Base-by-base conservation (phyloP, 2,113 vertebrate genomes). In the Triplophysa rosa region DNA sequence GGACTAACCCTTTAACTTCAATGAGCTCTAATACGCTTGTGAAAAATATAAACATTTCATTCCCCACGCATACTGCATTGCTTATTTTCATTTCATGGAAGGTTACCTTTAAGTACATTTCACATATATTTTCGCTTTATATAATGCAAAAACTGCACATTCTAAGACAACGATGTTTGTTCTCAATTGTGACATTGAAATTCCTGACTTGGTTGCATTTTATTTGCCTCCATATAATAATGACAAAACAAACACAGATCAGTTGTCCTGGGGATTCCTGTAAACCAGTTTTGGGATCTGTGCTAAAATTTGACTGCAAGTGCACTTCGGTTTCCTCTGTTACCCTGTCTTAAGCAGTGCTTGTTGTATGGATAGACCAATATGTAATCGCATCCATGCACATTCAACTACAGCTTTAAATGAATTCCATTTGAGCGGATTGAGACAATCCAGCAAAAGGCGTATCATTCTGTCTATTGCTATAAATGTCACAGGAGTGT, bases 281-380 rank as follows among this genome's bases (percentile, higher is more conserved):
- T 54, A 77, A 77, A 65, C 45, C 62, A 54, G 17, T 69, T 77
- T 40, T 29, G 8, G 26, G 54, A 81, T 52, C 29, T 73, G 26
- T 33, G 16, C 7, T 59, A 67, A 62, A 47, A 33, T 61, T 56
- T 56, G 58, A 61, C 61, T 73, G 12, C 83, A 90, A 91, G 87
- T 89, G 87, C 87, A 91, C 88, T 89, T 92, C 52, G 83, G 86
- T 86, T 82, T 87, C 52, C 45, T 80, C 16, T n/a, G 12, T 33
- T 72, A 79, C 47, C 45, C n/a, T 49, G 21, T 68, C 42, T 64
- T 54, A 42, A 80, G 24, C 62, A 62, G 37, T 24, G 59, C 72
- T 49, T 29, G 37, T 58, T 58, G 21, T 66, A 14, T 45, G 52
- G 19, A 40, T 80, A 23, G 52, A 73, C 37, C n/a, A 8, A 73